Evolutionary conservation across 2,888 invertebrate species (phyloP).

Genomic region (Andrena minutula): DNA sequence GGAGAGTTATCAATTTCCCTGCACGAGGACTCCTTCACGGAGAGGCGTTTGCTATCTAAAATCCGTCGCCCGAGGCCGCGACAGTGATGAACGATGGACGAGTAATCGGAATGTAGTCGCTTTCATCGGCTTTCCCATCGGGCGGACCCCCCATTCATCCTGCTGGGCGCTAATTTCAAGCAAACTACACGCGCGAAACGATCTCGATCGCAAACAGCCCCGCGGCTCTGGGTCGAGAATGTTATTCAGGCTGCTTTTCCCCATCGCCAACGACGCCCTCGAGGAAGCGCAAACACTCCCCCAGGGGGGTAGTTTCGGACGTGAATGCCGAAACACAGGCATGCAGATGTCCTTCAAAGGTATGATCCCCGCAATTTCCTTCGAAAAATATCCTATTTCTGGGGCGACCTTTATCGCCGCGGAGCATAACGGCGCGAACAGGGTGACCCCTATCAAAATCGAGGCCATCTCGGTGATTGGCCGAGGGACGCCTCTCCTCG

Average conservation of each 20-base stretch:
- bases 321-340: slow-evolving; percentile 15
- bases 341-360: background rate
- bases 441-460: slow-evolving; percentile 23
- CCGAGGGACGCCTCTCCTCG: background rate
- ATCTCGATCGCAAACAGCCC: slow-evolving; percentile 16
- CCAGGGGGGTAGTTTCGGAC: background rate
- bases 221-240: slow-evolving; percentile 37
- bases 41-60: slow-evolving; percentile 35
- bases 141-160: slow-evolving; percentile 13
- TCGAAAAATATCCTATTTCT: slow-evolving; percentile 22
- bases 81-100: slow-evolving; percentile 44
- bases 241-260: background rate
- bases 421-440: background rate
- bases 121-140: slow-evolving; percentile 50
- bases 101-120: slow-evolving; percentile 45
- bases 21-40: background rate
- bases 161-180: slow-evolving; percentile 16
- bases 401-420: background rate
- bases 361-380: background rate
- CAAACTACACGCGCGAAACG: background rate
- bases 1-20: slow-evolving; percentile 42
- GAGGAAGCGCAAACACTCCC: background rate
- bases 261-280: background rate
- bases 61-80: slow-evolving; percentile 12
- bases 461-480: slow-evolving; percentile 35